Percentiles rank a stretch among this genome's conserved stretches.
phyloP scores from a whole-genome alignment of 2,888 invertebrate species.

The Conus canariensis region DNA sequence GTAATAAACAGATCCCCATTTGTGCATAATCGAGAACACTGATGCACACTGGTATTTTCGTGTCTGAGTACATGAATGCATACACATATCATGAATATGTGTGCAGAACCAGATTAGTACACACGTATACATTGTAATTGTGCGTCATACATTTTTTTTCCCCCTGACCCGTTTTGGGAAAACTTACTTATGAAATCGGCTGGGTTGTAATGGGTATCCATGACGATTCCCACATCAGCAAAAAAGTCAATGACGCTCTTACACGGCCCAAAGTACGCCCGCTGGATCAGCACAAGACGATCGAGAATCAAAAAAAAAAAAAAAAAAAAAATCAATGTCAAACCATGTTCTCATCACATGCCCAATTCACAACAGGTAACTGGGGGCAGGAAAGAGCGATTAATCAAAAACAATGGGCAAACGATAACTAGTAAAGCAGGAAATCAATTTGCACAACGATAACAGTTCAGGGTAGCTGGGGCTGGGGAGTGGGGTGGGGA shows the following conservation, averaged over 20 bases:
- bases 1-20: too few relatives aligned
- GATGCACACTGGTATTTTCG: neutral
- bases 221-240: conserved; percentile 85
- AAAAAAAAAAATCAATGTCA: neutral
- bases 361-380: too few relatives aligned
- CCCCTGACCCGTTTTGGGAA: too few relatives aligned
- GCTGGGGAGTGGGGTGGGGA: too few relatives aligned
- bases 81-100: neutral
- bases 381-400: neutral
- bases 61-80: neutral
- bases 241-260: conserved; percentile 87
- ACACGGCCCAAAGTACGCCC: conserved; percentile 87
- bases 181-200: conserved; percentile 83
- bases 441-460: too few relatives aligned
- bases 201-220: conserved; percentile 89
- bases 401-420: too few relatives aligned
- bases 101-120: neutral
- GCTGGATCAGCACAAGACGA: conserved; percentile 54
- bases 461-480: too few relatives aligned
- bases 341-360: too few relatives aligned
- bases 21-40: too few relatives aligned
- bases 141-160: neutral
- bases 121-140: neutral
- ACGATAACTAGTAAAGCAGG: too few relatives aligned
- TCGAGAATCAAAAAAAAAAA: neutral